Percentiles rank a stretch among this genome's conserved stretches.
Conservation (phyloP, 2,888 invertebrate genomes). For the Archaeoteleia sp. region DNA sequence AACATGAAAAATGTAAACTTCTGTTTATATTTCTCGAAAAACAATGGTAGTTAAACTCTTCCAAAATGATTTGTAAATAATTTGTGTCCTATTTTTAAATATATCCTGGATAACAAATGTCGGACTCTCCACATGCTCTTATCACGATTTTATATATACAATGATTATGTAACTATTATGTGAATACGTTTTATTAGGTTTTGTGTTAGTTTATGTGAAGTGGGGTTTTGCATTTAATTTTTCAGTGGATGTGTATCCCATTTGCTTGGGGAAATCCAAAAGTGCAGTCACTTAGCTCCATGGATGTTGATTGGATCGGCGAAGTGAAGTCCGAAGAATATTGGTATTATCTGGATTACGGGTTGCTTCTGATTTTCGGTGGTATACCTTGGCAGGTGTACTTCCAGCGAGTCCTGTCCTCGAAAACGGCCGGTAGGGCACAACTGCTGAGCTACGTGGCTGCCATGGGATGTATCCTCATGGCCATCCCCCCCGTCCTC, state of each 20-base stretch:
- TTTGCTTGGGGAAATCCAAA: constrained; percentile 94
- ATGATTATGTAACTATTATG: no score
- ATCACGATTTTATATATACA: no score
- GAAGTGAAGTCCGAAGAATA: constrained; percentile 82
- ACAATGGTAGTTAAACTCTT: no score
- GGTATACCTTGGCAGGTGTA: constrained; percentile 99
- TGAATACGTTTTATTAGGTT: no score
- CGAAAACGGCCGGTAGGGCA: constrained; percentile 94
- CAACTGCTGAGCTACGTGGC: constrained; percentile 97
- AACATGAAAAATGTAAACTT: no score
- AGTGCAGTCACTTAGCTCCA: constrained; percentile 86
- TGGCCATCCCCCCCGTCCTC: constrained; percentile 97
- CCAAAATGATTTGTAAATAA: no score
- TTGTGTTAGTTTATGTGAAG: background rate
- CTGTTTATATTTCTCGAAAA: no score
- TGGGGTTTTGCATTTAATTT: constrained; percentile 27
- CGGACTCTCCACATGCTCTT: no score
- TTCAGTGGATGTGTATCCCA: constrained; percentile 96
- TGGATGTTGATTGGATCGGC: constrained; percentile 94
- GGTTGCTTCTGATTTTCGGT: constrained; percentile 92
- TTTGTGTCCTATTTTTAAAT: no score
- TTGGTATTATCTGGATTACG: constrained; percentile 91
- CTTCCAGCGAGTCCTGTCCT: constrained; percentile 97
- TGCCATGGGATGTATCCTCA: constrained; percentile 94
- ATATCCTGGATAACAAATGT: no score